Base-by-base conservation (phyloP, 2,888 invertebrate genomes). In the Rhodophaea formosa region DNA sequence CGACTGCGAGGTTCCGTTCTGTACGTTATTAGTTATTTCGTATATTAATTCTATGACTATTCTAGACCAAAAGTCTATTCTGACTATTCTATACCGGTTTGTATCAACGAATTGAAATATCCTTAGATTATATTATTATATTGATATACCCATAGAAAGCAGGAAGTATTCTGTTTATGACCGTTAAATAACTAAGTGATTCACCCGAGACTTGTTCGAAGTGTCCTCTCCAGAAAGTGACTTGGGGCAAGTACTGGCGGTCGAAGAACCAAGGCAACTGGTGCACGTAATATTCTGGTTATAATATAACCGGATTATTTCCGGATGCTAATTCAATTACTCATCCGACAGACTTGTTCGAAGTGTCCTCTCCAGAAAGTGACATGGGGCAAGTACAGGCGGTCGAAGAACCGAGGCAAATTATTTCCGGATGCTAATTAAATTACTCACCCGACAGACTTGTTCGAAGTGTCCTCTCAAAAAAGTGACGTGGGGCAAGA, bases 211-310 rank as follows among this genome's bases (percentile, higher is more conserved):
- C 95, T 66, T 92, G 87, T 55, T 94, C 94, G n/a, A 92, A 88
- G 65, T 92, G 91, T 5, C 94, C 94, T 53, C 94, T 93, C 96
- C 96, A 97, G 17, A 92, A 88, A 10, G 96, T 94, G 55, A 89
- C 81, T 14, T 94, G 86, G 7, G 95, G 93, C 1, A 89, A 74
- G 67, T 92, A 93, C 56, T 88, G 86, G 16, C 94, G 92, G 79
- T 98, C 98, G 74, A 97, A 93, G 84, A 97, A 95, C 57, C 97
- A 88, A 0, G 96, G 95, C 56, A 96, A 92, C 78, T 98, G 97
- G 70, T 97, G 97, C 2, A 97, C 80, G 56, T 95, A 92, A 23
- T 23, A 23, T 23, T 23, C 23, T n/a, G n/a, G n/a, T n/a, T n/a
- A n/a, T n/a, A n/a, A n/a, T n/a, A n/a, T n/a, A n/a, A n/a, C n/a